Evolutionary conservation across 2,797 vertebrate species (phyloP), one percentile per base, ranked within the genome.

Genomic region (Enteromius thamalakanensis): DNA sequence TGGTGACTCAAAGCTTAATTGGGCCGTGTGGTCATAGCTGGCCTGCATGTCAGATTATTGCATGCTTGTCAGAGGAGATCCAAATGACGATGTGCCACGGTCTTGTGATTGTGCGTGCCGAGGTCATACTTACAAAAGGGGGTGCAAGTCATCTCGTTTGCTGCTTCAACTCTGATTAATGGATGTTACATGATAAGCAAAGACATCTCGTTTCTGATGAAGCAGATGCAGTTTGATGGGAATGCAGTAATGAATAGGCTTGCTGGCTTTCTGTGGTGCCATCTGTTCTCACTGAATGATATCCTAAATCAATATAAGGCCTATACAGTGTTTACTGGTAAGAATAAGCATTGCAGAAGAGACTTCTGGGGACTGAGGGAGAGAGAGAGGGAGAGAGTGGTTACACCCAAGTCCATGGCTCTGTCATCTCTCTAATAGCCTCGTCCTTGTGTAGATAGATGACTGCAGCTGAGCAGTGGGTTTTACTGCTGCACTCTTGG

Each of bases 391-490:
- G 49, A 69, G 79, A 75, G 80, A 85, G 84, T 84, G 74, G 80
- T 80, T 86, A 87, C 84, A 87, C 74, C 69, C 70, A 78, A 80
- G 88, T 87, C 85, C 81, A 76, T 79, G 83, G 85, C 80, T 77
- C 76, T 89, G 90, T 89, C 85, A 85, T 87, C 76, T 76, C 71
- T 29, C 86, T 90, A 90, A 90, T 89, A 90, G 86, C 82, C 88
- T 89, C 79, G 51, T 87, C 87, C 84, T 87, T 81, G 81, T 65
- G 26, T 76, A 89, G 89, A 90, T 89, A 87, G 88, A 90, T 90
- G 88, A 87, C 88, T 90, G 77, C 47, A 89, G 88, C 87, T 87
- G 82, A 88, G 87, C 82, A 80, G 62, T 78, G 80, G 78, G 49
- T 80, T 90, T 90, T 88, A 90, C 84, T 86, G 82, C 89, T 82